Evolutionary conservation across 2,888 invertebrate species (phyloP), one percentile per base, ranked within the genome.

Genomic region (Agrotis clavis): DNA sequence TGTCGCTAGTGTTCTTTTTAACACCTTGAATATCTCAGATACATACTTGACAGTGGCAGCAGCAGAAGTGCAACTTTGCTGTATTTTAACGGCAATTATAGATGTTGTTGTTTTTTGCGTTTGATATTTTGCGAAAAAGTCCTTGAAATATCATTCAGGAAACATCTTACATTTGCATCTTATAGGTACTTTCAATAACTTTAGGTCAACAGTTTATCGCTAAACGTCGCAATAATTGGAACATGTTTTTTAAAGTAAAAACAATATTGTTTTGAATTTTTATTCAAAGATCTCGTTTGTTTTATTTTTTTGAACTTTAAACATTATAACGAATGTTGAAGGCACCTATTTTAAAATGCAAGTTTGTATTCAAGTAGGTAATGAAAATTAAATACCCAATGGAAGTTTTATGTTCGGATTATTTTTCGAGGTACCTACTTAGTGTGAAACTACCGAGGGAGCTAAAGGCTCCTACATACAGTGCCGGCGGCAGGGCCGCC

Each of bases 91-190:
- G 35, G 7, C 35, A 35, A 35, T 35, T 9, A 35, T n/a, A n/a
- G n/a, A n/a, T n/a, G n/a, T n/a, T n/a, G n/a, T n/a, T n/a, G n/a
- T n/a, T n/a, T n/a, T n/a, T n/a, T n/a, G n/a, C n/a, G n/a, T n/a
- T n/a, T 59, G 21, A 50, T 64, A 51, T 60, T 64, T 45, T 59
- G 13, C 21, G 4, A 6, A 54, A 25, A 53, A 19, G n/a, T 48
- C 64, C 68, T 81, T 68, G 68, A 61, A 81, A 68, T 75, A 61
- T n/a, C 60, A 75, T 77, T 81, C 76, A 75, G 63, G 59, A 60
- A 67, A 74, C 30, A n/a, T 19, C 25, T 60, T 50, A 9, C 35
- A 59, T 54, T 56, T 67, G 41, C 63, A 64, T 74, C 67, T 18
- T 66, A 25, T n/a, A 13, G 54, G n/a, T n/a, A n/a, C n/a, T 75